Base-by-base conservation (phyloP, 2,113 vertebrate genomes). In the Cairina moschata region DNA sequence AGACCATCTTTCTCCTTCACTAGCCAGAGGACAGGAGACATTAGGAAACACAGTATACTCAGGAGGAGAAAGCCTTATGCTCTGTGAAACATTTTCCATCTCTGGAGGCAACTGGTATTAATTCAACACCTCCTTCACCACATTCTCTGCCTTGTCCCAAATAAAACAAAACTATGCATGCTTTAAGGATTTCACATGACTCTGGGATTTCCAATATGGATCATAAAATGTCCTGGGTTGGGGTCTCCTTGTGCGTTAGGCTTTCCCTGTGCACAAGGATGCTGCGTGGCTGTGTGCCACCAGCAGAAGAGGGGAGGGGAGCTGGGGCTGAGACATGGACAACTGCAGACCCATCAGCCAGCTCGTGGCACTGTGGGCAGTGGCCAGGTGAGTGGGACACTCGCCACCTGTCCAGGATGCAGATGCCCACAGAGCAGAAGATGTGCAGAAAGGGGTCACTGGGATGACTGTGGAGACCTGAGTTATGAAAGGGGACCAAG, bases 211-310 rank as follows among this genome's bases (percentile, higher is more conserved):
- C 21, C n/a, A 26, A 7, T 18, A 13, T 3, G 5, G 29, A 56
- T 34, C 3, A 18, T 38, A 50, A 31, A 15, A 36, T 17, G 28
- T 8, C 18, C 28, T 1, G 0, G 23, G 5, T 42, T 14, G 7
- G 6, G 7, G 13, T 72, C 18, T 80, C 29, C 50, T 81, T 50
- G 44, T 23, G 40, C 2, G 0, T 34, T 21, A 65, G 46, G 1
- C 9, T 23, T 59, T 32, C 3, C 11, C 8, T 12, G 9, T 31
- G 38, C 5, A 16, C 26, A 52, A 17, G 18, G 18, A 34, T 13
- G 6, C 18, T 1, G 1, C 1, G 2, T 58, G n/a, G 55, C n/a
- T 4, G 0, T 7, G 3, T 9, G 17, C 20, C 25, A 12, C n/a
- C 40, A 62, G 29, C 16, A 48, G 29, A 48, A 75, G 11, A 68